Base-by-base conservation (phyloP, 2,797 vertebrate species). In the Notolabrus celidotus region DNA sequence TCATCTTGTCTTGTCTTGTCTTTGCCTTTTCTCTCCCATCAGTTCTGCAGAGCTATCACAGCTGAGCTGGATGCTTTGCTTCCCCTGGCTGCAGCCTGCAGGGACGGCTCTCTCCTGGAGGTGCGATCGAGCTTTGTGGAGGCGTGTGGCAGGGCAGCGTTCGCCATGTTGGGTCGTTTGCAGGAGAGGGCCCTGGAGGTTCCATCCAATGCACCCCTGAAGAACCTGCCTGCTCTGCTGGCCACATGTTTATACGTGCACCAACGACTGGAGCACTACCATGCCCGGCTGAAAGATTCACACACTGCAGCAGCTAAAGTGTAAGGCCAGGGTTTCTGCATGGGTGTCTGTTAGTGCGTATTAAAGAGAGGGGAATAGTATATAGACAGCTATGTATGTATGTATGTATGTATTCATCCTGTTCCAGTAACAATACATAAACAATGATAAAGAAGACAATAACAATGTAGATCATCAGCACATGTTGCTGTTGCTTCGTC, bases 31-130 rank as follows among this genome's bases (percentile, higher is more conserved):
- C 10, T 87, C 43, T 61, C n/a, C 36, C 56, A 19, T 45, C 78
- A 99, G 98, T 98, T 98, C 93, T 98, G 96, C 88, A 94, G 87
- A 87, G 93, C 95, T 66, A 90, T 97, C 90, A 81, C 95, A 88
- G 93, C 94, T 80, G 95, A 97, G 82, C 89, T 97, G 62, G 96
- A 99, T 86, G 91, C 91, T 71, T 90, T 99, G 72, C 94, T 99
- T 79, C 96, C 96, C 42, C 84, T 99, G 91, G 97, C 96, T 71
- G 88, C 94, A 88, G 95, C 95, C 69, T 96, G 95, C 93, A 92
- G 91, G 77, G 95, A 95, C 74, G 92, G 90, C 83, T 90, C 91
- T 73, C 93, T 97, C 76, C 93, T 95, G 88, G 95, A 96, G 83
- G 96, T 98, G 70, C 94, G 92, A 88, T 90, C 88, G 62, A 96